Base-by-base conservation (phyloP, 1,140 invertebrate genomes). In the Bursaphelenchus mucronatus region DNA sequence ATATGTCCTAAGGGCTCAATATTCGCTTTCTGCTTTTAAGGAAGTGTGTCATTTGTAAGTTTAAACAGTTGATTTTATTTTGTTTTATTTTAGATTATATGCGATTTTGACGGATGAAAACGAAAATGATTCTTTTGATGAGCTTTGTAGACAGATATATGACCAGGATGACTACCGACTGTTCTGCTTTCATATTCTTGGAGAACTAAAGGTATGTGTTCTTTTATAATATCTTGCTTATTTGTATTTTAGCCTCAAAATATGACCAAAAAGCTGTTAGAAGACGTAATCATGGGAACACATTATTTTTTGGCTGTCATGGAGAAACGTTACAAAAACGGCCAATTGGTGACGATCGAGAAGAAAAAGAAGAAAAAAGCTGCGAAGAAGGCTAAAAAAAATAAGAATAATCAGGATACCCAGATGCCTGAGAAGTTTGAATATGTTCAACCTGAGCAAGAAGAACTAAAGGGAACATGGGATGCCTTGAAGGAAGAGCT, bases 21-120 rank as follows among this genome's bases (percentile, higher is more conserved):
- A 64, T 21, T 44, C 63, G 17, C 45, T 64, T 61, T 64, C 63
- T 30, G 52, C 63, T 3, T 64, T 61, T 17, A 64, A 64, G 39
- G 57, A 64, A 49, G 9, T 64, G 43, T 21, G 58, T 19, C 40
- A 40, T n/a, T 39, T 59, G 57, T 59, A 59, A 39, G 57, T 59
- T 1, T n/a, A n/a, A 1, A 15, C 19, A 46, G 58, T n/a, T 15
- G 52, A 3, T 13, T 13, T 1, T 54, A 30, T 54, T n/a, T 17
- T 59, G 13, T 11, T 39, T 2, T 1, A 2, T 54, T 59, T 45
- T 39, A 59, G 57, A 4, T 50, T 59, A 39, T 11, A 59, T 17
- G 41, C 57, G 11, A n/a, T 59, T 6, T 30, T 9, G 3, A 59
- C 41, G 2, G 13, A 39, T 50, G 57, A 59, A 44, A 13, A 19